Conservation (phyloP, 2,113 vertebrate species). For the Glaucomys volans region DNA sequence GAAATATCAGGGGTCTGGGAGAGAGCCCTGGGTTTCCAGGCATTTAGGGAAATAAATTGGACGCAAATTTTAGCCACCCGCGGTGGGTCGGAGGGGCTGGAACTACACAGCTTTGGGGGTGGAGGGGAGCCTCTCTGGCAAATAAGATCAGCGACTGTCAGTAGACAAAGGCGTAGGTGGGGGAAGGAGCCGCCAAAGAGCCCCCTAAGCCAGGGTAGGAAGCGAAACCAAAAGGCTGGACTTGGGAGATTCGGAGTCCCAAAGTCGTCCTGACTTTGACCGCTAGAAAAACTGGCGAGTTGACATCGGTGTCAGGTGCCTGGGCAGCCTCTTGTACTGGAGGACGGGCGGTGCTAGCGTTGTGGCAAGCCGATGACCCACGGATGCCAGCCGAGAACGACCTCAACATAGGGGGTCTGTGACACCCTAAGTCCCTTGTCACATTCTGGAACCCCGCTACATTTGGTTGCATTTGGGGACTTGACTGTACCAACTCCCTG, state of each 20-base stretch:
- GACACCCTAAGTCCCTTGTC: neutral
- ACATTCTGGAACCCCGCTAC: neutral
- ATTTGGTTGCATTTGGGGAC: neutral
- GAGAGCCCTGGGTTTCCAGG: neutral
- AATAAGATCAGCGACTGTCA: fast-evolving
- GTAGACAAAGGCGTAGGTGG: neutral
- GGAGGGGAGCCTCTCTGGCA: neutral
- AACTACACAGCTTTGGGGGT: fast-evolving
- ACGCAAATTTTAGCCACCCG: too few species aligned
- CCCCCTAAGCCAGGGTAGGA: neutral
- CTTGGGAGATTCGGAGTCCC: neutral
- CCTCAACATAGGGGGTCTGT: neutral
- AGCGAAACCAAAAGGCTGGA: neutral
- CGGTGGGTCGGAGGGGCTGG: too few species aligned
- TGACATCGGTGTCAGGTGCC: neutral
- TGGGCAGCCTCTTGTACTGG: neutral
- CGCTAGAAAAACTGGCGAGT: neutral
- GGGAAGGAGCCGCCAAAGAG: neutral
- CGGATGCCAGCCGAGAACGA: neutral
- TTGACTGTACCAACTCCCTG: neutral
- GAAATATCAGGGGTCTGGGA: neutral
- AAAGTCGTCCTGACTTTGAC: neutral
- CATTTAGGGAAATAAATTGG: neutral
- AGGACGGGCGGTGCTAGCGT: neutral
- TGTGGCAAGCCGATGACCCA: neutral